These are phyloP conservation scores for Prolemur simus DNA, from an alignment of 2,113 vertebrate genomes.

Conservation along the genomic window DNA sequence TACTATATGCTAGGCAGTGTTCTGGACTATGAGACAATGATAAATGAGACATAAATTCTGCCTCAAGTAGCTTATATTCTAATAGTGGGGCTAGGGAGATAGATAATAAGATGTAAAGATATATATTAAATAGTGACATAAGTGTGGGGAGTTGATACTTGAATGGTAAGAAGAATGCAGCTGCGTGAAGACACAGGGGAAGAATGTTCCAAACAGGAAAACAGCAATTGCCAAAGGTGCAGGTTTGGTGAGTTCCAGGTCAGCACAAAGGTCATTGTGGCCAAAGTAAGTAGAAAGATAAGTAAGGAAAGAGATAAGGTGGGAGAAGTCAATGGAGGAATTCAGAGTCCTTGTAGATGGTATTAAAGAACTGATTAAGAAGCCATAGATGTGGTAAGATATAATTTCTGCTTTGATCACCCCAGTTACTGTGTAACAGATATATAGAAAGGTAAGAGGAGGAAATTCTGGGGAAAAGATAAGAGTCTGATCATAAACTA, in stretches of 20 bases:
- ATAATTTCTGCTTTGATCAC: background rate
- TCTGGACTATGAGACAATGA: background rate
- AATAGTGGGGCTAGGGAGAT: background rate
- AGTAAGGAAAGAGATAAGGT: background rate
- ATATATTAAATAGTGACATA: background rate
- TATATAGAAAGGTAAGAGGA: background rate
- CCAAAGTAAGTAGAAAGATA: background rate
- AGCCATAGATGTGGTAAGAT: background rate
- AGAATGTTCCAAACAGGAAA: background rate
- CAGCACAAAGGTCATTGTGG: background rate
- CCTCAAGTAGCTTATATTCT: background rate
- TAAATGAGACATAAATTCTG: background rate
- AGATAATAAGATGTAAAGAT: background rate
- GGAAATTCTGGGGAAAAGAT: background rate
- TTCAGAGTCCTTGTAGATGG: background rate
- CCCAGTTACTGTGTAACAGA: background rate
- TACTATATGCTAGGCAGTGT: background rate
- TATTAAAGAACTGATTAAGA: background rate
- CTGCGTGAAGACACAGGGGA: background rate
- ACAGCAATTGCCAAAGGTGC: background rate
- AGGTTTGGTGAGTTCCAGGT: background rate
- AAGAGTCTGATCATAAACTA: background rate
- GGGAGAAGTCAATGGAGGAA: background rate
- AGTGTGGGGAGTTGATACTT: background rate
- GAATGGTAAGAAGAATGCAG: background rate